Evolutionary conservation across 1,140 invertebrate genomes (phyloP).

Genomic region (Wiebesia pumilae): DNA sequence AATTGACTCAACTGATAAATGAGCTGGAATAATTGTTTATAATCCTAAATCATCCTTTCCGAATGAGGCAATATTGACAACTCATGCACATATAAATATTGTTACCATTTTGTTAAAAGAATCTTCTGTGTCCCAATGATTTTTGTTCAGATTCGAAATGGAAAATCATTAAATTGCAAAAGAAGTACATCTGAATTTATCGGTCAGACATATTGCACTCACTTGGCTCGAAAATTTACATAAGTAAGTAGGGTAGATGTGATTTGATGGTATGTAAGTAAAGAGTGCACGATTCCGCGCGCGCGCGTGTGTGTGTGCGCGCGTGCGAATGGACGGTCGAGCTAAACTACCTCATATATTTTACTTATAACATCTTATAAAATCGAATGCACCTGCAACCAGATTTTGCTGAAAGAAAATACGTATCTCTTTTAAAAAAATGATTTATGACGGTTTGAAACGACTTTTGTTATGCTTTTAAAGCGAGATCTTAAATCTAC

Average conservation of each 20-base stretch:
- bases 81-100: no score
- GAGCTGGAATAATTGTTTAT: no score
- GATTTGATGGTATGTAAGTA: not conserved
- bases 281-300: no score
- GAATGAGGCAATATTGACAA: no score
- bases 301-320: not conserved
- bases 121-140: not conserved
- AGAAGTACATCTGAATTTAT: not conserved
- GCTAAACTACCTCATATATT: not conserved
- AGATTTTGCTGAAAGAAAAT: not conserved
- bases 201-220: not conserved
- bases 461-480: not conserved
- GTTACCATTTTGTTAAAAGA: no score
- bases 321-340: not conserved
- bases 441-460: not conserved
- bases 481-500: not conserved
- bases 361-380: not conserved
- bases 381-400: not conserved
- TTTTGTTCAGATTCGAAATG: not conserved
- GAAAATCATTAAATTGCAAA: not conserved
- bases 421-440: not conserved
- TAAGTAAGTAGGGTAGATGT: not conserved
- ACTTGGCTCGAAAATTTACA: not conserved
- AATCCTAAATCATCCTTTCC: no score
- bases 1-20: no score